A percentile compares a stretch with the other conserved stretches of the same genome.
Conservation (phyloP, 2,797 vertebrate genomes). For the Onychomys torridus region DNA sequence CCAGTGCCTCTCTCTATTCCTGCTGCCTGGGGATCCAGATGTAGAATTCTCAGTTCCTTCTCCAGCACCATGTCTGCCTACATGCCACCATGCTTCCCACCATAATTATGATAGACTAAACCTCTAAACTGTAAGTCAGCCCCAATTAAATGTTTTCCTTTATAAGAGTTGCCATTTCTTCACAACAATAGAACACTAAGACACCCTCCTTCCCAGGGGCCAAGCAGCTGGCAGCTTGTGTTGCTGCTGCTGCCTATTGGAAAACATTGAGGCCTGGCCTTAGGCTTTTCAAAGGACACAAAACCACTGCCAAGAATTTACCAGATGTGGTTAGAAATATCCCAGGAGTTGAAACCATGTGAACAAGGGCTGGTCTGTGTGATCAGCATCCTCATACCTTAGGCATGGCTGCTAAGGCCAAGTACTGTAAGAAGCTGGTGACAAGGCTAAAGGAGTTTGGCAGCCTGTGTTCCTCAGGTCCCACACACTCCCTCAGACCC, state of each 20-base stretch:
- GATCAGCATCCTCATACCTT: not conserved
- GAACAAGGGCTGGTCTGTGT: not conserved
- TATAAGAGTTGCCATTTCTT: not conserved
- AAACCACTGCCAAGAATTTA: not conserved
- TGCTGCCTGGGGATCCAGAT: not conserved
- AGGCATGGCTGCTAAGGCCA: not conserved
- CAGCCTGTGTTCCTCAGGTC: not conserved
- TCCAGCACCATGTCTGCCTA: not conserved
- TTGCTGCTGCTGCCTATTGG: accelerated
- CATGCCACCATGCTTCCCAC: not conserved
- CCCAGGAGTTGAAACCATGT: not conserved
- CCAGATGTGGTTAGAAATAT: not conserved
- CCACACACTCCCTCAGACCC: not conserved
- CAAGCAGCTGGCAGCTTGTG: not conserved
- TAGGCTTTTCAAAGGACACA: not conserved
- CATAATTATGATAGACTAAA: not conserved
- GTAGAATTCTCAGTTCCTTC: not conserved
- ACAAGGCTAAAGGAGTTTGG: not conserved
- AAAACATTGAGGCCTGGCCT: not conserved
- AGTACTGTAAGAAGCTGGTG: not conserved
- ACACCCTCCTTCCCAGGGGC: no score
- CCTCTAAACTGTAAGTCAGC: not conserved
- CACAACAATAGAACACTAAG: not conserved
- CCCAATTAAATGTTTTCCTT: not conserved
- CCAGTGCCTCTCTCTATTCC: not conserved